phyloP scores from a whole-genome alignment of 1,140 invertebrate species.

The Drosophila pruinosa region DNA sequence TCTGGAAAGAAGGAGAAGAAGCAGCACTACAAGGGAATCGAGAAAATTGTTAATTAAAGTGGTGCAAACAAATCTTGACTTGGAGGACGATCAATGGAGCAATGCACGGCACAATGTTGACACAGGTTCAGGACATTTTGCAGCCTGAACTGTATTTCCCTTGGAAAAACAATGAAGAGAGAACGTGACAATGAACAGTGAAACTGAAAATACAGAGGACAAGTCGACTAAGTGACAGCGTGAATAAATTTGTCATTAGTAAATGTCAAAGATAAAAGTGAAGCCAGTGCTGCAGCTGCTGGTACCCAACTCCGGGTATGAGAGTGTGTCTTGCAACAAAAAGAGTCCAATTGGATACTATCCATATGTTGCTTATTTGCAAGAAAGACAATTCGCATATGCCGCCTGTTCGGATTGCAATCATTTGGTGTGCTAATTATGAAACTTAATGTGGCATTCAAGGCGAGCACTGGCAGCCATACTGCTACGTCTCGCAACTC shows the following conservation, averaged over 20 bases:
- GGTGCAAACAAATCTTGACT: slow-evolving; percentile 56
- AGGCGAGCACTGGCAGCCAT: slow-evolving; percentile 28
- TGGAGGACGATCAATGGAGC: slow-evolving; percentile 22
- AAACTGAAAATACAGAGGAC: not conserved
- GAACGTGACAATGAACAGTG: slow-evolving; percentile 43
- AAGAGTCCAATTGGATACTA: slow-evolving; percentile 22
- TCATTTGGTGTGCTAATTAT: slow-evolving; percentile 78
- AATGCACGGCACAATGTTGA: slow-evolving; percentile 31
- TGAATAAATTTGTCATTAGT: slow-evolving; percentile 82
- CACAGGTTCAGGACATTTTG: slow-evolving; percentile 38
- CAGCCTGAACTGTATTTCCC: slow-evolving; percentile 14
- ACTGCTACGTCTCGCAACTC: slow-evolving; percentile 22
- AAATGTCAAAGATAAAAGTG: slow-evolving; percentile 78
- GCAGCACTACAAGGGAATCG: slow-evolving; percentile 7
- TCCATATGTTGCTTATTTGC: slow-evolving; percentile 78
- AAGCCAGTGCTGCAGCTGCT: slow-evolving; percentile 25
- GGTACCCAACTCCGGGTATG: slow-evolving; percentile 22
- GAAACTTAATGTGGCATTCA: slow-evolving; percentile 76
- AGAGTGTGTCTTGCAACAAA: slow-evolving; percentile 13
- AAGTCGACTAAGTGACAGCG: slow-evolving; percentile 71
- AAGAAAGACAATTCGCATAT: slow-evolving; percentile 53
- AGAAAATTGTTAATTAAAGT: slow-evolving; percentile 56
- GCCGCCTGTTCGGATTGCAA: slow-evolving; percentile 49
- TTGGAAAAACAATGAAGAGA: not conserved
- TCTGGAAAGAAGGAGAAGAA: not conserved